Evolutionary conservation across 2,113 vertebrate species (phyloP).

Genomic region (Cricetomys ansorgei): DNA sequence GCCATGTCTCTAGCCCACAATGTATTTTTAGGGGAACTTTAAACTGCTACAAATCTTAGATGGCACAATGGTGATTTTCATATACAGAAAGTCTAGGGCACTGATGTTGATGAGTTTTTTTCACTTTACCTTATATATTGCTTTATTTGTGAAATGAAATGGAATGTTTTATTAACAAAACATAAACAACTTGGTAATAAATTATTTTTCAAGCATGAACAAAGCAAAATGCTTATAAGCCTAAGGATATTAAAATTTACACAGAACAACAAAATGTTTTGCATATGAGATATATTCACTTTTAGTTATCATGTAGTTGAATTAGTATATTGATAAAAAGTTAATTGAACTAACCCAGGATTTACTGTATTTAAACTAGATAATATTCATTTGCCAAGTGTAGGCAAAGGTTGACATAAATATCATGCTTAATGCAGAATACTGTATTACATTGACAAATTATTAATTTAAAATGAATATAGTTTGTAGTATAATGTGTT

Average conservation of each 20-base stretch:
- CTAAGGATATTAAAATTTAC: background rate
- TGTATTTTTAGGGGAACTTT: background rate
- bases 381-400: slow-evolving; percentile 32
- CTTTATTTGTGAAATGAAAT: slow-evolving; percentile 48
- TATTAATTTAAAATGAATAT: slow-evolving; percentile 13
- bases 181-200: background rate
- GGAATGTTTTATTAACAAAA: slow-evolving; percentile 52
- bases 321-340: slow-evolving; percentile 57
- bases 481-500: background rate
- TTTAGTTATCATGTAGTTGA: slow-evolving; percentile 17
- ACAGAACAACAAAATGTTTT: slow-evolving; percentile 22
- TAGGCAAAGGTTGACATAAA: slow-evolving; percentile 29
- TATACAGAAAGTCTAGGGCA: background rate
- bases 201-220: background rate
- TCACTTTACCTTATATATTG: background rate
- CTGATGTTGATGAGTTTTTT: background rate
- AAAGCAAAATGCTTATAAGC: slow-evolving; percentile 21
- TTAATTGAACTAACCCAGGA: slow-evolving; percentile 32
- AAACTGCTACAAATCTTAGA: background rate
- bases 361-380: slow-evolving; percentile 36
- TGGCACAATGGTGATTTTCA: background rate
- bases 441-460: background rate
- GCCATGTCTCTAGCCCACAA: background rate
- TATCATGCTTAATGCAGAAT: background rate
- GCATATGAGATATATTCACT: slow-evolving; percentile 16